phyloP scores from a whole-genome alignment of 2,888 invertebrate genomes.

The Sminthurides aquaticus region DNA sequence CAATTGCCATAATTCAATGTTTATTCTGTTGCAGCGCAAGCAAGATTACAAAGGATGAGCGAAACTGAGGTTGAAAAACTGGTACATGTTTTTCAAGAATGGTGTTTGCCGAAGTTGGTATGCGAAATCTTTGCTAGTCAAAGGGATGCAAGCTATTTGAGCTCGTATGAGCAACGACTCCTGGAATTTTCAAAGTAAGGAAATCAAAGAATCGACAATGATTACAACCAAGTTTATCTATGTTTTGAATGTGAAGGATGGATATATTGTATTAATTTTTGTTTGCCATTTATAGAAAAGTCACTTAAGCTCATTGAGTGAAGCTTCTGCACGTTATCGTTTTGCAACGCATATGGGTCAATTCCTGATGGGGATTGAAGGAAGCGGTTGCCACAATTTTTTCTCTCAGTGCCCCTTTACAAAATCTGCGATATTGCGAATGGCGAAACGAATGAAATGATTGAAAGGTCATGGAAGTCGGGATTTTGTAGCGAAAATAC shows the following conservation, averaged over 20 bases:
- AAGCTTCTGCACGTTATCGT: neutral
- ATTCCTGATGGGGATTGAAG: neutral
- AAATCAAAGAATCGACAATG: no score
- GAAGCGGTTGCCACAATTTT: constrained; percentile 2
- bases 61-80: neutral
- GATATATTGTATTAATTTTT: no score
- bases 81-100: neutral
- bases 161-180: neutral
- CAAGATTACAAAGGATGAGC: no score
- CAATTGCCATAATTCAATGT: no score
- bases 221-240: no score
- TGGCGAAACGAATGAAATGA: neutral
- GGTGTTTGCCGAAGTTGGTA: neutral
- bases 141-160: neutral
- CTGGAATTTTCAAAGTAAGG: no score
- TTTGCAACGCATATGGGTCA: constrained; percentile 1
- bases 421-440: neutral
- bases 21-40: no score
- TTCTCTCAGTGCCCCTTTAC: neutral
- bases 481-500: no score
- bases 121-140: neutral
- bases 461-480: no score
- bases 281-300: neutral
- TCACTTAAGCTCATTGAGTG: neutral
- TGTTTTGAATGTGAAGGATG: no score